Conservation (phyloP, 1,140 invertebrate species). For the Venturia canescens region DNA sequence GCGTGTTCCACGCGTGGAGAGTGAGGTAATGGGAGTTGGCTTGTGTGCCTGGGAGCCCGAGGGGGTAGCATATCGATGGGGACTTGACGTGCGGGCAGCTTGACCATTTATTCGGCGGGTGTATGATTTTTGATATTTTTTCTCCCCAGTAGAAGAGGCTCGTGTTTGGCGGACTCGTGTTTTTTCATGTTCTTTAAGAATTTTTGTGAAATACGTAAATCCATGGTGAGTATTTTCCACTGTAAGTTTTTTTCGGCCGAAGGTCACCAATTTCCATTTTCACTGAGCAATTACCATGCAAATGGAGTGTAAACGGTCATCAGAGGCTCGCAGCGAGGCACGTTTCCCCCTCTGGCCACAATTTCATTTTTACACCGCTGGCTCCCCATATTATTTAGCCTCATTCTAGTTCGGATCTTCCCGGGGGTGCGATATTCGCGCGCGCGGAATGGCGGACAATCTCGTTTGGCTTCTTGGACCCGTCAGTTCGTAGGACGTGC, state of each 20-base stretch:
- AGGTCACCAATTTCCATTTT: too few relatives aligned
- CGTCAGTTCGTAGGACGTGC: constrained; percentile 55
- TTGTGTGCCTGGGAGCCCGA: constrained; percentile 1
- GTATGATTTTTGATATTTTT: constrained; percentile 14
- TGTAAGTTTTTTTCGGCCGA: too few relatives aligned
- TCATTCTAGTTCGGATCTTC: too few relatives aligned
- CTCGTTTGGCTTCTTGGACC: neutral
- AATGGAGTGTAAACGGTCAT: too few relatives aligned
- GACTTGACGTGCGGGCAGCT: neutral
- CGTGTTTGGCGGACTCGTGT: too few relatives aligned
- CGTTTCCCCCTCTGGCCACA: neutral
- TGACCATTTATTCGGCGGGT: constrained; percentile 45
- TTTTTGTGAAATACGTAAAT: too few relatives aligned
- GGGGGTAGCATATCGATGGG: neutral
- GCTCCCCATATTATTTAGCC: neutral
- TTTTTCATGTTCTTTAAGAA: too few relatives aligned
- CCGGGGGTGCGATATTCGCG: constrained; percentile 41
- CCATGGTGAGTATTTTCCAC: too few relatives aligned
- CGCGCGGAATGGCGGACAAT: constrained; percentile 29
- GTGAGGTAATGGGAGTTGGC: constrained; percentile 8
- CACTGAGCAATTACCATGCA: too few relatives aligned
- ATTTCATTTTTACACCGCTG: neutral
- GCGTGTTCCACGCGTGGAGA: constrained; percentile 39
- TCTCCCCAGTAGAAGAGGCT: neutral
- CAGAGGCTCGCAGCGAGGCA: neutral